Evolutionary conservation across 2,888 invertebrate species (phyloP).

Genomic region (Phymatocera aterrima): DNA sequence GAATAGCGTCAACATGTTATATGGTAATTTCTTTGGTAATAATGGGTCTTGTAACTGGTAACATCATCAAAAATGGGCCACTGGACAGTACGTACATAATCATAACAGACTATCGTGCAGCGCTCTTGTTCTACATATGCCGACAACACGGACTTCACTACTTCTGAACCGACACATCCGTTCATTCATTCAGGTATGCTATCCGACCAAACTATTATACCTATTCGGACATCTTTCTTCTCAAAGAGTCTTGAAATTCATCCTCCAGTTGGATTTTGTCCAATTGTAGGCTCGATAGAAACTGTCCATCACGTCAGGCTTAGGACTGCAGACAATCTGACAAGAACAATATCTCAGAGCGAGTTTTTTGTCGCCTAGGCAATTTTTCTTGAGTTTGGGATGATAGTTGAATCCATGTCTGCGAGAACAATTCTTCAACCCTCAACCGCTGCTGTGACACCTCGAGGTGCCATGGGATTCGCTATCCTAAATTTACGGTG

Average conservation of each 20-base stretch:
- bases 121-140: constrained; percentile 4
- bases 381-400: no score
- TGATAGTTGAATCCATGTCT: no score
- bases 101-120: constrained; percentile 48
- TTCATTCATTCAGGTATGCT: not conserved
- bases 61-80: constrained; percentile 66
- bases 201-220: not conserved
- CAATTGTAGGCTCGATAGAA: no score
- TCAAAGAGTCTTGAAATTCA: not conserved
- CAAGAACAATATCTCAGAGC: no score
- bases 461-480: no score
- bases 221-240: not conserved
- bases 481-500: no score
- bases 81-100: no score
- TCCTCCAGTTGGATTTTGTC: not conserved
- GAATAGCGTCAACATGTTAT: constrained; percentile 61
- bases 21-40: constrained; percentile 63
- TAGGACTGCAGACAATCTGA: no score
- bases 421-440: no score
- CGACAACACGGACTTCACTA: constrained; percentile 27
- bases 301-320: no score
- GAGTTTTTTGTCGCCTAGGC: no score
- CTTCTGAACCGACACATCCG: constrained; percentile 4
- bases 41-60: constrained; percentile 62
- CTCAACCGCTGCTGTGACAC: no score